Percentiles rank a stretch among this genome's conserved stretches.
Evolutionary conservation across 1,140 invertebrate genomes (phyloP).

Genomic region (Macrobrachium nipponense): DNA sequence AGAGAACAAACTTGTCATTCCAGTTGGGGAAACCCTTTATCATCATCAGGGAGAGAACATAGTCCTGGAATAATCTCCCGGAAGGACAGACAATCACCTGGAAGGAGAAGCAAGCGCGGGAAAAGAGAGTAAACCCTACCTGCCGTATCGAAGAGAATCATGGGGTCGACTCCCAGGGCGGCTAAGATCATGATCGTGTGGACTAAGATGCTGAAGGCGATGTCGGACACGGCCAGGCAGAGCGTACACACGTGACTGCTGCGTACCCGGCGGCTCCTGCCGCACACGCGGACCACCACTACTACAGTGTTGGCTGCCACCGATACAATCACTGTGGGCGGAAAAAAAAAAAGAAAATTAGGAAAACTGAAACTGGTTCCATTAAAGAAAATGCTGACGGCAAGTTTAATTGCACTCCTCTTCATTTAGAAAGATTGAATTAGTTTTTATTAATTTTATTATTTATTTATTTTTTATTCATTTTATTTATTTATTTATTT

Average conservation of each 20-base stretch:
- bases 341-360: background rate
- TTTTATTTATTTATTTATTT: too few species aligned
- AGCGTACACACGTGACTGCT: slow-evolving; percentile 46
- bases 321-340: slow-evolving; percentile 42
- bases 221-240: slow-evolving; percentile 45
- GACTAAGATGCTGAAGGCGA: slow-evolving; percentile 47
- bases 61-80: too few species aligned
- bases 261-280: slow-evolving; percentile 27
- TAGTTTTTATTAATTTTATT: too few species aligned
- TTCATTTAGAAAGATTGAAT: background rate
- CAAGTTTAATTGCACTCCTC: background rate
- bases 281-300: slow-evolving; percentile 42
- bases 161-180: slow-evolving; percentile 40
- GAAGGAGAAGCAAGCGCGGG: too few species aligned
- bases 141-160: slow-evolving; percentile 33
- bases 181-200: slow-evolving; percentile 55
- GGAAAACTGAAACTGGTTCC: background rate
- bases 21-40: too few species aligned
- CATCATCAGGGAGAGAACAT: too few species aligned
- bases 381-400: background rate
- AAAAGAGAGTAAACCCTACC: slow-evolving; percentile 1
- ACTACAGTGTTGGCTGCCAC: slow-evolving; percentile 45
- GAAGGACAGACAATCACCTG: too few species aligned
- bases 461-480: too few species aligned
- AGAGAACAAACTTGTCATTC: too few species aligned